Percentiles rank a stretch among this genome's conserved stretches.
Conservation (phyloP, 2,888 invertebrate genomes). For the Spodoptera littoralis region DNA sequence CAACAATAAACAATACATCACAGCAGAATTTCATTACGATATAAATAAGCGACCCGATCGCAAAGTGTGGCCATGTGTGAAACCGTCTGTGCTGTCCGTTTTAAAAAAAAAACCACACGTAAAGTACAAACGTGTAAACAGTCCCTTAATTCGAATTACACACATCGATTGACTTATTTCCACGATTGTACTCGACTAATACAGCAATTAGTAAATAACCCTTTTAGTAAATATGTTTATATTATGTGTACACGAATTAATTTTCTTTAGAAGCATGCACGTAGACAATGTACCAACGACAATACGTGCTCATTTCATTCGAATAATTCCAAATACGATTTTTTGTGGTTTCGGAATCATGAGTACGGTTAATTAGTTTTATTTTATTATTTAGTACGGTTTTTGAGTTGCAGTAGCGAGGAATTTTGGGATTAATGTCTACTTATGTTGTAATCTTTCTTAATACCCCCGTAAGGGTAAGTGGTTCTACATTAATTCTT, state of each 20-base stretch:
- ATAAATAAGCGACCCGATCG: constrained; percentile 63
- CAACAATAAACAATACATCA: constrained; percentile 17
- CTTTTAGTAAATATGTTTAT: constrained; percentile 76
- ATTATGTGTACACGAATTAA: constrained; percentile 74
- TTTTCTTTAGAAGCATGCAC: constrained; percentile 75
- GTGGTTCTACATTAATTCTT: constrained; percentile 13
- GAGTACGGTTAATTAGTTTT: constrained; percentile 71
- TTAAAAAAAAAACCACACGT: constrained; percentile 73
- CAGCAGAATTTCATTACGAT: constrained; percentile 42
- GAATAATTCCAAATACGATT: constrained; percentile 66
- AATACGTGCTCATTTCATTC: constrained; percentile 73
- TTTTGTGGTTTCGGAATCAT: constrained; percentile 67
- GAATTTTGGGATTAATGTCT: constrained; percentile 43
- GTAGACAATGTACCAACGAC: constrained; percentile 76
- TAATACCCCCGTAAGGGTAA: constrained; percentile 20
- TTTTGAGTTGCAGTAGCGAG: constrained; percentile 52
- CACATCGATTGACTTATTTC: constrained; percentile 83
- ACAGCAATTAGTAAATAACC: constrained; percentile 84
- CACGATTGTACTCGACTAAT: constrained; percentile 77
- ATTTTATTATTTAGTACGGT: constrained; percentile 55
- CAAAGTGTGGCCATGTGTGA: constrained; percentile 81
- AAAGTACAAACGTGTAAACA: constrained; percentile 80
- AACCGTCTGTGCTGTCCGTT: constrained; percentile 75
- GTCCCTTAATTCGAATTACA: constrained; percentile 86
- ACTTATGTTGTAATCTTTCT: constrained; percentile 25